Percentiles rank a stretch among this genome's conserved stretches.
Evolutionary conservation across 2,888 invertebrate species (phyloP).

Genomic region (Morpho helenor): DNA sequence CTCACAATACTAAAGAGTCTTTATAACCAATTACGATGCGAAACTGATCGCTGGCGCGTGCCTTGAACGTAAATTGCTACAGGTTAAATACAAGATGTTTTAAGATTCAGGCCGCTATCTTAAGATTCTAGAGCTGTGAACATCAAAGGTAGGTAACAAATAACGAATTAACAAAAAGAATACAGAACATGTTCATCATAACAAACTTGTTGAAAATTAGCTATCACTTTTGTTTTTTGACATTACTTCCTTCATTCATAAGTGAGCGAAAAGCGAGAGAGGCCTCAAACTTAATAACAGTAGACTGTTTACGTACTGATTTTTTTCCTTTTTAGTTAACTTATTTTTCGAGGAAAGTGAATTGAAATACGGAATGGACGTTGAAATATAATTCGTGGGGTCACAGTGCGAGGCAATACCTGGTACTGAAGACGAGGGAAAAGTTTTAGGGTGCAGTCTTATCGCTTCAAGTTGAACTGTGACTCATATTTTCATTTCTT

Average conservation of each 20-base stretch:
- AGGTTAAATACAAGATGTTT: conserved; percentile 43
- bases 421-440: conserved; percentile 44
- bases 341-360: too few relatives aligned
- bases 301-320: too few relatives aligned
- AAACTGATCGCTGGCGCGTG: conserved; percentile 50
- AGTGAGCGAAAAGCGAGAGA: too few relatives aligned
- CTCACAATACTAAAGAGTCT: conserved; percentile 47
- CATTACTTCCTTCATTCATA: too few relatives aligned
- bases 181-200: too few relatives aligned
- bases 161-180: too few relatives aligned
- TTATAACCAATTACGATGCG: conserved; percentile 44
- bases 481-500: not conserved
- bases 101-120: conserved; percentile 58
- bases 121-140: conserved; percentile 37
- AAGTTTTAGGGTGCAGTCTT: conserved; percentile 28
- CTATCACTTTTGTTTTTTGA: too few relatives aligned
- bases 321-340: too few relatives aligned
- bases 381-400: conserved; percentile 33
- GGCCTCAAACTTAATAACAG: too few relatives aligned
- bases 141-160: conserved; percentile 38
- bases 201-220: too few relatives aligned
- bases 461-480: conserved; percentile 17
- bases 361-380: too few relatives aligned
- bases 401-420: conserved; percentile 50
- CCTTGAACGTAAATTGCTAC: conserved; percentile 59